Conservation (phyloP, 1,140 invertebrate genomes). For the Bombus polaris region DNA sequence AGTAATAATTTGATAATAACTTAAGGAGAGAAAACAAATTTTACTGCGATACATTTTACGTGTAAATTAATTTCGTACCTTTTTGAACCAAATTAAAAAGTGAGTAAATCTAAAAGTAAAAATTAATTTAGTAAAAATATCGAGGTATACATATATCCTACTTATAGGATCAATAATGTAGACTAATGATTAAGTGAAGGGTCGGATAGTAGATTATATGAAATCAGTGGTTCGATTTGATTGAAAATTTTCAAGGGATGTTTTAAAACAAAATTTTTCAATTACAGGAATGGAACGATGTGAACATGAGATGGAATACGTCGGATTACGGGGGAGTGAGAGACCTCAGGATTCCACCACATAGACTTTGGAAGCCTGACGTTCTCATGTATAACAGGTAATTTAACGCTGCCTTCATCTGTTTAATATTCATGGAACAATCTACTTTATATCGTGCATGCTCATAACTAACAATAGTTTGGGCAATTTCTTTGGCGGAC, state of each 20-base stretch:
- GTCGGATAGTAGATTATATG: background rate
- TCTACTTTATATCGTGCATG: conserved; percentile 14
- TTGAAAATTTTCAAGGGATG: background rate
- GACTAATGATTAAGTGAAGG: too few species aligned
- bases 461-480: background rate
- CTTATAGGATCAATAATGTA: background rate
- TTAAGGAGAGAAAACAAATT: too few species aligned
- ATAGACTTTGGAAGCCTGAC: conserved; percentile 99
- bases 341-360: conserved; percentile 97
- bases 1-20: too few species aligned
- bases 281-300: conserved; percentile 98
- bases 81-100: too few species aligned
- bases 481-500: background rate
- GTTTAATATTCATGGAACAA: conserved; percentile 42
- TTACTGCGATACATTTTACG: too few species aligned
- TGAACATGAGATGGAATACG: conserved; percentile 98
- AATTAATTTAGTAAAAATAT: too few species aligned
- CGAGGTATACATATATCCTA: background rate
- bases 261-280: conserved; percentile 19
- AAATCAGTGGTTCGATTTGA: too few species aligned
- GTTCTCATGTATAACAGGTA: conserved; percentile 99
- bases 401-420: conserved; percentile 45
- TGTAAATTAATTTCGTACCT: too few species aligned
- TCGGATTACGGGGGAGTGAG: conserved; percentile 98
- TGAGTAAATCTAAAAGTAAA: too few species aligned